Evolutionary conservation across 2,113 vertebrate species (phyloP).

Genomic region (Equus quagga): DNA sequence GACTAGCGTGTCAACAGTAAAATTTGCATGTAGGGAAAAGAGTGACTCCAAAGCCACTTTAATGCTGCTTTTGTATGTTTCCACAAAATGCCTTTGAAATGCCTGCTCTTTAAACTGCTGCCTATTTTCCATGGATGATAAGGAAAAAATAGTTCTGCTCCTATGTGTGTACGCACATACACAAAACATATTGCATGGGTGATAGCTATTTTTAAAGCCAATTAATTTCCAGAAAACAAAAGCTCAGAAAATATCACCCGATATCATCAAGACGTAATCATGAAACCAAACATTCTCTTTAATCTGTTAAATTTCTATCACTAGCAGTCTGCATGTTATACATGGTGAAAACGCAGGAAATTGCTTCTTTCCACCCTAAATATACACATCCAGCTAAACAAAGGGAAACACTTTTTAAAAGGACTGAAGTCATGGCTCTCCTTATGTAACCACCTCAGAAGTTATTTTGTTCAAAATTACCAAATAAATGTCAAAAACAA

Average conservation of each 20-base stretch:
- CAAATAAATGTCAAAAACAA: conserved; percentile 11
- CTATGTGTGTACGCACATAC: neutral
- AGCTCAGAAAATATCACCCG: neutral
- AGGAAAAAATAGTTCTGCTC: conserved; percentile 25
- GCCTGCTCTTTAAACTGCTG: neutral
- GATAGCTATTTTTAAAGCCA: neutral
- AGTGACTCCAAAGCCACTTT: conserved; percentile 5
- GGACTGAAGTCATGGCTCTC: neutral
- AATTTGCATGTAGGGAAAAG: conserved; percentile 62
- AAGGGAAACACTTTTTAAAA: conserved; percentile 14
- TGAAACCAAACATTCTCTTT: neutral
- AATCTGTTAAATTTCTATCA: neutral
- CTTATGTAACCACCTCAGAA: neutral
- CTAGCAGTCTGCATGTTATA: neutral
- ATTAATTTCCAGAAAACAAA: conserved; percentile 34
- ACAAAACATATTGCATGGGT: neutral
- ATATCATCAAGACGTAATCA: neutral
- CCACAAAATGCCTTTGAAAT: conserved; percentile 47
- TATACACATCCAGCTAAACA: neutral
- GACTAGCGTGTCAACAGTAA: conserved; percentile 38
- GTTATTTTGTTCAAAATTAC: conserved; percentile 25
- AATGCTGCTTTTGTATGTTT: conserved; percentile 54
- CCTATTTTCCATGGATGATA: neutral
- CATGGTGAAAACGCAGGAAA: neutral
- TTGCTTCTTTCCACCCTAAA: neutral